These are phyloP conservation scores for Stomatorhinus ivindoensis DNA, from an alignment of 2,113 vertebrate genomes.

Conservation along the genomic window DNA sequence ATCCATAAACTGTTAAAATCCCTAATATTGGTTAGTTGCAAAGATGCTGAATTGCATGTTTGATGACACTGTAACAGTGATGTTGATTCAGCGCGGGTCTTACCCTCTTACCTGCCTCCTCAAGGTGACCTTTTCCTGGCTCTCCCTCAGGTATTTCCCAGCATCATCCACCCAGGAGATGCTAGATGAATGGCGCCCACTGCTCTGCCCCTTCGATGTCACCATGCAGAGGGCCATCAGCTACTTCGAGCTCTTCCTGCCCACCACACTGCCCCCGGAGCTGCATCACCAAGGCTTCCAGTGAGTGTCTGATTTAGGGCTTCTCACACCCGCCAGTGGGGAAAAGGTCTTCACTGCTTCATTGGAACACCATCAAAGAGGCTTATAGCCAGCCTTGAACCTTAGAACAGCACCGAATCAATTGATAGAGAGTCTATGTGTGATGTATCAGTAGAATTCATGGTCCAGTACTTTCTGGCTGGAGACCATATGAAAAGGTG, in stretches of 20 bases:
- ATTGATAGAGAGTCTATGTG: not conserved
- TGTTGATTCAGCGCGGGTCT: not conserved
- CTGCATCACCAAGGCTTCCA: slow-evolving; percentile 89
- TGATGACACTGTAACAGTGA: not conserved
- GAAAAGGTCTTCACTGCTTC: not conserved
- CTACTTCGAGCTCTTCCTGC: slow-evolving; percentile 93
- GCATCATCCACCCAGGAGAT: slow-evolving; percentile 83
- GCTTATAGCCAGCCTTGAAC: not conserved
- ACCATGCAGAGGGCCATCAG: slow-evolving; percentile 97
- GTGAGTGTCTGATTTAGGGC: slow-evolving; percentile 55
- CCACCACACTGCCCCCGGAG: slow-evolving; percentile 87
- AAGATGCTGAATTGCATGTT: not conserved
- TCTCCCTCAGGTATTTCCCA: slow-evolving; percentile 77
- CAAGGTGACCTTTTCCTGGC: not conserved
- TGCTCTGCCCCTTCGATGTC: slow-evolving; percentile 95
- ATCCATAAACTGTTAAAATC: not conserved
- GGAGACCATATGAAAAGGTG: not conserved
- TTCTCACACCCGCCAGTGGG: not conserved
- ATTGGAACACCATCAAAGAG: not conserved
- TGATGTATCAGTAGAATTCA: not conserved
- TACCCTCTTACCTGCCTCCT: not conserved
- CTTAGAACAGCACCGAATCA: not conserved
- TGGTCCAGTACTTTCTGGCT: not conserved
- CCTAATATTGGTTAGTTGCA: not conserved
- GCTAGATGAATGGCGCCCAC: slow-evolving; percentile 90